phyloP scores from a whole-genome alignment of 2,113 vertebrate genomes.

The Sclerurus mexicanus region DNA sequence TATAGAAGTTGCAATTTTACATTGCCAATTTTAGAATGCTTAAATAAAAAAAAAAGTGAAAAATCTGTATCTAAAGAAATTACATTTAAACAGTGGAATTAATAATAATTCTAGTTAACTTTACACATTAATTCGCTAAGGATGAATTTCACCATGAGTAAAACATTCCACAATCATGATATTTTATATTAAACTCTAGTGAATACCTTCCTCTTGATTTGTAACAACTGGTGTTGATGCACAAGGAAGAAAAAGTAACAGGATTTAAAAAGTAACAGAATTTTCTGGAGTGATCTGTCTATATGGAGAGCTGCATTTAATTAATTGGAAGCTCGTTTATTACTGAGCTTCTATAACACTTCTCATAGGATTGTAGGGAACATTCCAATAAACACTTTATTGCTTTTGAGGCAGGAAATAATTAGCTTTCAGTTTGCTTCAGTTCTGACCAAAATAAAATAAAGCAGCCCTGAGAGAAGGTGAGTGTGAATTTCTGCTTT shows the following conservation, averaged over 20 bases:
- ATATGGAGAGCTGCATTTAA: background rate
- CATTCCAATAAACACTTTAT: background rate
- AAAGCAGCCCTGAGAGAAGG: background rate
- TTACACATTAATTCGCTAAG: background rate
- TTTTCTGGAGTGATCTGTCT: constrained; percentile 14
- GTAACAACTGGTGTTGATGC: constrained; percentile 11
- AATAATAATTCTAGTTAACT: background rate
- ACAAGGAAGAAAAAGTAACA: background rate
- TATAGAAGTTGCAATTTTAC: background rate
- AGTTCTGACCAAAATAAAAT: constrained; percentile 33
- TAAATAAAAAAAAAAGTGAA: background rate
- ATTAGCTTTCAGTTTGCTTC: constrained; percentile 29
- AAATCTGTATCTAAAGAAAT: background rate
- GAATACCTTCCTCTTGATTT: constrained; percentile 3
- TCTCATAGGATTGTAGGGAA: constrained; percentile 38
- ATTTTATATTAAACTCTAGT: constrained; percentile 18
- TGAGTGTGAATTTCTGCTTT: constrained; percentile 23
- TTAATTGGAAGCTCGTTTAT: constrained; percentile 46
- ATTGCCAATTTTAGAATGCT: background rate
- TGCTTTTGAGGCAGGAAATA: constrained; percentile 26
- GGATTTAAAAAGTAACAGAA: background rate
- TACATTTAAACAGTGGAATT: background rate
- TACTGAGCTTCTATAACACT: background rate
- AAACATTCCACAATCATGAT: background rate
- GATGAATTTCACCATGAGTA: background rate